These are phyloP conservation scores for Cyrtodaria siliqua DNA, from an alignment of 2,888 invertebrate species.

Conservation along the genomic window DNA sequence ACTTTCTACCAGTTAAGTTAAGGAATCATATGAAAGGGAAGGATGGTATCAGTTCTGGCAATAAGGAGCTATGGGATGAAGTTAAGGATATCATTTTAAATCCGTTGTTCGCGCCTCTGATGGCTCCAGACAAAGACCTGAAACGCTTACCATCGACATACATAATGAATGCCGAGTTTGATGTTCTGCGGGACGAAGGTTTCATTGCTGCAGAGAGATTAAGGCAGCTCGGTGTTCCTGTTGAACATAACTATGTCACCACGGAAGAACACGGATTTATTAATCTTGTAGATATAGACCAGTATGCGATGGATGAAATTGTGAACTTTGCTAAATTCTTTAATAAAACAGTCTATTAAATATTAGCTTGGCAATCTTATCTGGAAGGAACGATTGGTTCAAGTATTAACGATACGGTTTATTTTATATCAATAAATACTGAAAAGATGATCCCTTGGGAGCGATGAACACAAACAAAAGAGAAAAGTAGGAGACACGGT, in stretches of 20 bases:
- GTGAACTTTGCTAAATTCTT: slow-evolving; percentile 41
- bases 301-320: slow-evolving; percentile 26
- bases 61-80: slow-evolving; percentile 15
- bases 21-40: neutral
- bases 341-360: slow-evolving; percentile 29
- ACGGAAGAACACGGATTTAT: slow-evolving; percentile 66
- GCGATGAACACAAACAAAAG: too few species aligned
- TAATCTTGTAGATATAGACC: slow-evolving; percentile 37
- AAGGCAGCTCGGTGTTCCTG: slow-evolving; percentile 38
- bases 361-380: too few species aligned
- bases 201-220: slow-evolving; percentile 62
- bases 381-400: too few species aligned
- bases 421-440: too few species aligned
- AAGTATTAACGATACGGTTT: too few species aligned
- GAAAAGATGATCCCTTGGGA: too few species aligned
- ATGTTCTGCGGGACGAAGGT: slow-evolving; percentile 66
- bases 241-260: slow-evolving; percentile 48
- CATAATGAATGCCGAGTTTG: slow-evolving; percentile 64
- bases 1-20: slow-evolving; percentile 58
- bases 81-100: slow-evolving; percentile 24
- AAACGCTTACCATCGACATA: slow-evolving; percentile 55
- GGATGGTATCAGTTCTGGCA: slow-evolving; percentile 9
- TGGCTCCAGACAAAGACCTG: slow-evolving; percentile 61
- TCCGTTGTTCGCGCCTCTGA: slow-evolving; percentile 61
- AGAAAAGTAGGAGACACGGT: too few species aligned